phyloP scores from a whole-genome alignment of 2,797 vertebrate genomes.

The Siniperca scherzeri region DNA sequence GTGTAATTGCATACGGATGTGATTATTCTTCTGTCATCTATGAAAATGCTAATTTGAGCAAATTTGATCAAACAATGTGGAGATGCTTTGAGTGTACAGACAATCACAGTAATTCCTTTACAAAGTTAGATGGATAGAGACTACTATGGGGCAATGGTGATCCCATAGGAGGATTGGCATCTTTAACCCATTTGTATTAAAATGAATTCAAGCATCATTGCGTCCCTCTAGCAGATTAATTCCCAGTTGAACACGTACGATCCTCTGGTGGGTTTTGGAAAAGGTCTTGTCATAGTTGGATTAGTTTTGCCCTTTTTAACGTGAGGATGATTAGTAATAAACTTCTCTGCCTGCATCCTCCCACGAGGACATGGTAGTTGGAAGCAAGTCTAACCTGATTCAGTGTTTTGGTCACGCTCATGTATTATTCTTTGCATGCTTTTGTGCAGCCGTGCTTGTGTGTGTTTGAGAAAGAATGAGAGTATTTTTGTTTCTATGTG shows the following conservation, averaged over 20 bases:
- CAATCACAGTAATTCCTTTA: constrained; percentile 41
- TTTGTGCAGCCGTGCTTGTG: constrained; percentile 46
- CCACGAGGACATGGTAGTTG: constrained; percentile 54
- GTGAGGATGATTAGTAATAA: constrained; percentile 63
- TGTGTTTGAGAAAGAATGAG: constrained; percentile 43
- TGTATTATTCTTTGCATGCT: constrained; percentile 45
- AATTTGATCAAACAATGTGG: constrained; percentile 62
- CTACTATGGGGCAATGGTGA: constrained; percentile 20
- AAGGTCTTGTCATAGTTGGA: constrained; percentile 67
- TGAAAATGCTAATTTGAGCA: constrained; percentile 69
- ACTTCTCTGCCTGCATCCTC: constrained; percentile 58
- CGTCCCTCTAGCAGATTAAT: constrained; percentile 54
- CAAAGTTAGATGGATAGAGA: constrained; percentile 41
- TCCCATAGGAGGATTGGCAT: constrained; percentile 51
- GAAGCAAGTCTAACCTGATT: constrained; percentile 64
- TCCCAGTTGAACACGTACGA: constrained; percentile 54
- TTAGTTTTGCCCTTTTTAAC: constrained; percentile 60
- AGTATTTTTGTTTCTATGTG: constrained; percentile 37
- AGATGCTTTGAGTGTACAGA: constrained; percentile 36
- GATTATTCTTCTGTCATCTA: constrained; percentile 66
- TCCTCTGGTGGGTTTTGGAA: constrained; percentile 56
- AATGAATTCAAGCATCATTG: constrained; percentile 64
- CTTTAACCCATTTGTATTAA: constrained; percentile 64
- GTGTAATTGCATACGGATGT: constrained; percentile 68
- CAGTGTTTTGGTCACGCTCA: constrained; percentile 44